Base-by-base conservation (phyloP, 1,140 invertebrate genomes). In the Daktulosphaira vitifoliae region DNA sequence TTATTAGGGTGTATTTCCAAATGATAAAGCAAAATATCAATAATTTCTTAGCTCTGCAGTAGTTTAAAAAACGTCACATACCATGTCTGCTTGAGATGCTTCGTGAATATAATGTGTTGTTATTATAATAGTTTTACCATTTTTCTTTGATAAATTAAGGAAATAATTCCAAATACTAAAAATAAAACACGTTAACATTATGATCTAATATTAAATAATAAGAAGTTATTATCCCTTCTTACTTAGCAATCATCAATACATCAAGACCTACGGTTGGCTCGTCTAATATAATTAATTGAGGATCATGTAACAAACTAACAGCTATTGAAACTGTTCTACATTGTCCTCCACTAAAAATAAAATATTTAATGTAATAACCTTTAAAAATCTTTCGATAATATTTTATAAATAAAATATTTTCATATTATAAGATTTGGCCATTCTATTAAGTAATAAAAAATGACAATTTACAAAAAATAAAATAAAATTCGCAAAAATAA, bases 71-170 rank as follows among this genome's bases (percentile, higher is more conserved):
- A n/a, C n/a, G n/a, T n/a, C n/a, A 69, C 74, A 76, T 78, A 92
- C 90, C 77, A 78, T 84, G 74, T 91, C 78, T 11, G 90, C 88
- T 72, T 90, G 83, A 71, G 84, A 82, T 3, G 90, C 85, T 77
- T 96, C 92, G 72, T 95, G 92, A 49, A 95, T 92, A 71, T 96
- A 96, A 78, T 96, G 92, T 15, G 92, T 96, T 1, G 92, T 96
- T 50, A 96, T 92, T 39, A 96, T 84, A 29, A 89, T 80, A 1
- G 86, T 82, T 26, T 83, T 84, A 18, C 81, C 80, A 66, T 81
- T 80, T 67, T 77, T 74, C n/a, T 89, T 83, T 9, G 15, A 3
- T 23, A 92, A 79, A 65, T 86, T 82, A 1, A 86, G 78, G 20
- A 96, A 77, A 73, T 90, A 86, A 29, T 88, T 80, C 92, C 92